phyloP scores from a whole-genome alignment of 2,888 invertebrate genomes.

The Galerucella calmariensis region DNA sequence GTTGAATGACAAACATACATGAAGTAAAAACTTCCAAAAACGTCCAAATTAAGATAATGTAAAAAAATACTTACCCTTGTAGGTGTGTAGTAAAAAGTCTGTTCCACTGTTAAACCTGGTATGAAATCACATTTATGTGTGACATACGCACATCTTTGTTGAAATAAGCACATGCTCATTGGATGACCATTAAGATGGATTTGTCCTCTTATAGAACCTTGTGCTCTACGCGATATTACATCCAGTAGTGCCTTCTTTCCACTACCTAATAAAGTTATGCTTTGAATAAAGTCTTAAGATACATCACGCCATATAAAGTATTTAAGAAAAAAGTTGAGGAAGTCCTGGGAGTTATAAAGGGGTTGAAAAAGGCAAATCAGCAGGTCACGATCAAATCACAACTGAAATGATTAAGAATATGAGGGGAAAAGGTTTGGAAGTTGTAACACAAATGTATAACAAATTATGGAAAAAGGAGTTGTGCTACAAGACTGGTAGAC shows the following conservation, averaged over 20 bases:
- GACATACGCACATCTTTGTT: conserved; percentile 88
- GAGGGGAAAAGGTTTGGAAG: no score
- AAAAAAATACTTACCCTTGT: conserved; percentile 70
- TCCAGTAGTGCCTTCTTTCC: conserved; percentile 95
- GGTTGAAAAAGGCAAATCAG: no score
- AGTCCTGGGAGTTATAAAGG: no score
- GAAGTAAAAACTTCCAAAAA: not conserved
- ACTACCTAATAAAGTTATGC: conserved; percentile 72
- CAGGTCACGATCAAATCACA: no score
- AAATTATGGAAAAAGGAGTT: no score
- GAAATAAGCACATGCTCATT: conserved; percentile 82
- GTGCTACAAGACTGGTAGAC: no score
- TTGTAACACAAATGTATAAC: no score
- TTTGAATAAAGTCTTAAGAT: not conserved
- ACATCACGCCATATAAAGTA: no score
- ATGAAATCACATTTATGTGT: conserved; percentile 87
- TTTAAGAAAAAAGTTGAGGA: no score
- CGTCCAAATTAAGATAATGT: not conserved
- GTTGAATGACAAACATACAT: not conserved
- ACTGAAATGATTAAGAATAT: no score
- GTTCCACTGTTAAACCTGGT: conserved; percentile 88
- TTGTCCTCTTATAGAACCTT: conserved; percentile 86
- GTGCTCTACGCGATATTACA: conserved; percentile 85
- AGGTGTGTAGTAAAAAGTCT: conserved; percentile 84
- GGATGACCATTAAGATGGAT: conserved; percentile 90